Base-by-base conservation (phyloP, 2,113 vertebrate species). In the Urocynchramus pylzowi region DNA sequence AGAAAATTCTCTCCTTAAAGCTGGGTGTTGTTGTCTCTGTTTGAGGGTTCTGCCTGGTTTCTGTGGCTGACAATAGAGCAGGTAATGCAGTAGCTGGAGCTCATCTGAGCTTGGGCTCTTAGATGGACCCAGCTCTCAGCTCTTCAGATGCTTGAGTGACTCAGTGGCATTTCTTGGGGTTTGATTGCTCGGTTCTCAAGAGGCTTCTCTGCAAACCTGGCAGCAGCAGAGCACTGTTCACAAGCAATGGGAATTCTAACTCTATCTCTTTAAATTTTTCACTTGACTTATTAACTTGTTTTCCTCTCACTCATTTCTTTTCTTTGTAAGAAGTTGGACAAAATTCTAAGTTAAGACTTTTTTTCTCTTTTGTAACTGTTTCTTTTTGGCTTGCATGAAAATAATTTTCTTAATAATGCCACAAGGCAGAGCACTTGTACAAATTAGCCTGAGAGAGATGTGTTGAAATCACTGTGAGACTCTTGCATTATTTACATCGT, bases 401-500 rank as follows among this genome's bases (percentile, higher is more conserved):
- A 52, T 90, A 83, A 56, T 93, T 78, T 80, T 80, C 68, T 87
- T 83, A 67, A 81, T 96, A 97, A 93, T 90, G 33, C 83, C 89
- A 54, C 74, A 87, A 86, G 11, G 28, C 39, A 84, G 79, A 93
- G n/a, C 53, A 82, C 68, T 94, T 69, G 68, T 75, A 95, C 39
- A 75, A 64, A 78, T 33, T 71, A 31, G 78, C 87, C 90, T 39
- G 85, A 80, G 78, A 96, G 57, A 92, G 27, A 87, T 50, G 50
- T 89, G 56, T 26, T 92, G 95, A 81, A 95, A 87, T 87, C 93
- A 82, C 90, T 83, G 35, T 76, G 79, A 96, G 78, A 53, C 33
- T 90, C 87, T 63, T 73, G 83, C 90, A 56, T 96, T 98, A 96
- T 96, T 97, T 93, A 89, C 95, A 81, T 41, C 18, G 10, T 69